phyloP scores from a whole-genome alignment of 2,888 invertebrate genomes.

The Elmis aenea region DNA sequence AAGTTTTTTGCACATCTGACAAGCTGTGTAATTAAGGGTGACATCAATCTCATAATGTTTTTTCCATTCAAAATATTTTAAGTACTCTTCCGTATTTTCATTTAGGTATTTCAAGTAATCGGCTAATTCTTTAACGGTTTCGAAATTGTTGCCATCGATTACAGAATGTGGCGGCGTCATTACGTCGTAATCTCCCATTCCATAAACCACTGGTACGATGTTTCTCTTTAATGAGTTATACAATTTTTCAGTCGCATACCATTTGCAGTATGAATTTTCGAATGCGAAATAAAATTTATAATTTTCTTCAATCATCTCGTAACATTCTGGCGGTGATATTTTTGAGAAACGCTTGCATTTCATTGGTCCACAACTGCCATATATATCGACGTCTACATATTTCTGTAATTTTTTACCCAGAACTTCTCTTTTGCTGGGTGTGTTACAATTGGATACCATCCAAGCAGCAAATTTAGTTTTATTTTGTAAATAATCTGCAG shows the following conservation, averaged over 20 bases:
- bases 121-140: slow-evolving; percentile 14
- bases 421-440: slow-evolving; percentile 46
- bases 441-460: slow-evolving; percentile 54
- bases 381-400: slow-evolving; percentile 57
- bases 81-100: slow-evolving; percentile 13
- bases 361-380: slow-evolving; percentile 55
- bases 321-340: slow-evolving; percentile 43
- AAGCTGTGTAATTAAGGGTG: background rate
- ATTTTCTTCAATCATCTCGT: slow-evolving; percentile 45
- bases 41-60: slow-evolving; percentile 6
- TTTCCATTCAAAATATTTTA: slow-evolving; percentile 25
- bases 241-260: slow-evolving; percentile 25
- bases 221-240: slow-evolving; percentile 13
- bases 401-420: slow-evolving; percentile 50
- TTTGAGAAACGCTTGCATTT: slow-evolving; percentile 45
- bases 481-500: slow-evolving; percentile 4
- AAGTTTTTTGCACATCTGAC: slow-evolving; percentile 18
- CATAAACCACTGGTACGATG: slow-evolving; percentile 23
- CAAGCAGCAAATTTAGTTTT: slow-evolving; percentile 52
- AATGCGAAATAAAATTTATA: slow-evolving; percentile 26
- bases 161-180: slow-evolving; percentile 21
- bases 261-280: slow-evolving; percentile 23
- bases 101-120: slow-evolving; percentile 16
- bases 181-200: slow-evolving; percentile 16
- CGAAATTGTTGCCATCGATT: slow-evolving; percentile 19